Evolutionary conservation across 1,140 invertebrate species (phyloP).

Genomic region (Globodera rostochiensis): DNA sequence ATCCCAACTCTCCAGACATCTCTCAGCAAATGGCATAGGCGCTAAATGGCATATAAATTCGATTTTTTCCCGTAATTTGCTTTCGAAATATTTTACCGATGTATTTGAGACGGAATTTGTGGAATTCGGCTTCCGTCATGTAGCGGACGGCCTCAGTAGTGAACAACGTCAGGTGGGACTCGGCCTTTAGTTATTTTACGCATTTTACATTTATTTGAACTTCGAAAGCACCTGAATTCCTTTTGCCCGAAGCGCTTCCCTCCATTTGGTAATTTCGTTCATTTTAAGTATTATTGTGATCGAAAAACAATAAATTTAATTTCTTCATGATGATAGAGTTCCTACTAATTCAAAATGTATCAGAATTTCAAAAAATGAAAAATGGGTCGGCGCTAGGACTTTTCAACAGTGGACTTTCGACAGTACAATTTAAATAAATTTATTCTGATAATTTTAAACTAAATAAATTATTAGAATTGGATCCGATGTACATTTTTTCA

Average conservation of each 20-base stretch:
- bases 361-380: no score
- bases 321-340: no score
- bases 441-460: no score
- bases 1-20: not conserved
- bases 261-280: not conserved
- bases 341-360: no score
- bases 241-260: not conserved
- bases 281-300: no score
- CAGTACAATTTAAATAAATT: no score
- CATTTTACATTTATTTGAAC: not conserved
- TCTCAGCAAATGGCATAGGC: not conserved
- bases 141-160: not conserved
- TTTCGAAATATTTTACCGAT: not conserved
- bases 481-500: no score
- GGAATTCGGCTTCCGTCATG: not conserved
- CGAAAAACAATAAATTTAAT: no score
- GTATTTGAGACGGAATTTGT: conserved; percentile 3
- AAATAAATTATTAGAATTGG: no score
- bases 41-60: no score
- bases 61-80: not conserved
- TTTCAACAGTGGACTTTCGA: no score
- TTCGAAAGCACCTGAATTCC: not conserved
- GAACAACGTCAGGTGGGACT: not conserved
- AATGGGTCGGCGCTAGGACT: no score
- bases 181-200: not conserved